Evolutionary conservation across 2,888 invertebrate genomes (phyloP), one percentile per base, ranked within the genome.

Genomic region (Pemphredon lugubris): DNA sequence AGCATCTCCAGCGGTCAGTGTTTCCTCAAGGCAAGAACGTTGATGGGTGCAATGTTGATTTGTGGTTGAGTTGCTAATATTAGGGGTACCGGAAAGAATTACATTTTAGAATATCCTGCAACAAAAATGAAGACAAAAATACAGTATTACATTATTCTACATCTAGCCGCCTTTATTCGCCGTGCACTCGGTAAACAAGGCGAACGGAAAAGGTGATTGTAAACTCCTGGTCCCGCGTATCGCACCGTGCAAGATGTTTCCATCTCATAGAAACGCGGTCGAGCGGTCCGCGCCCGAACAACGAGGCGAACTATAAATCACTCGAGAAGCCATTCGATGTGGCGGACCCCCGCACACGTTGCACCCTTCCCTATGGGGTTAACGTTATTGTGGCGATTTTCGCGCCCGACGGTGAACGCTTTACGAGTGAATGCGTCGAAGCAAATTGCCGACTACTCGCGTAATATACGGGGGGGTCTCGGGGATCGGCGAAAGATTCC

Each of bases 331-430:
- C 60, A 60, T 75, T 75, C 67, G 60, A 47, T 40, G 61, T 45
- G 34, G 32, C 42, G 32, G 32, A 37, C 47, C 55, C 40, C 21
- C 2, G 11, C 0, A 32, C 32, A 37, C 23, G 21, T 61, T 39
- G 63, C 47, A 32, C 42, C 26, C 37, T 13, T 13, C 42, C 42
- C 64, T 44, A 45, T 16, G 51, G 57, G 61, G 66, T 66, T 65
- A 66, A 64, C 75, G 55, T 72, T 75, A 75, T 75, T 75, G 45
- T 64, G 61, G 57, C 60, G 72, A 72, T 66, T 72, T 53, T 72
- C 72, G 40, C 42, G 48, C 48, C n/a, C 65, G 63, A 54, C 34
- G 37, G 51, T 44, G 54, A 64, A 40, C 58, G 48, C 67, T 71
- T 67, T 37, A 58, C 61, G 64, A 75, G 26, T 59, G 55, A 61